These are phyloP conservation scores for Leptodactylus fallax DNA, from an alignment of 2,797 vertebrate species.

Conservation along the genomic window DNA sequence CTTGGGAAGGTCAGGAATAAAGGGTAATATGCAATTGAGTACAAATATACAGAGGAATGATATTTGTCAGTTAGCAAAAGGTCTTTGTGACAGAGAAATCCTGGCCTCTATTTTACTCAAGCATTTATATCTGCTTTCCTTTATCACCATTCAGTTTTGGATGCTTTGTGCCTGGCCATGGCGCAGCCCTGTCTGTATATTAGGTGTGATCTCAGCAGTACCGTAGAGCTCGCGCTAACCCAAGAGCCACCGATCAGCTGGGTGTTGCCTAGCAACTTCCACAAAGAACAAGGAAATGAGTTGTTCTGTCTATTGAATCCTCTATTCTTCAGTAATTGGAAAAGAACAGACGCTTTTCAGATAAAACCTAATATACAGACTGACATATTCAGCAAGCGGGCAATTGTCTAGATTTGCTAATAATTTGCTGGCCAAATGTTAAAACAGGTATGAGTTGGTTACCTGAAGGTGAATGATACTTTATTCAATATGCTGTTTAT, in stretches of 20 bases:
- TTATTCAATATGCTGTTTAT: too few species aligned
- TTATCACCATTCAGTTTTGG: neutral
- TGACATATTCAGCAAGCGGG: neutral
- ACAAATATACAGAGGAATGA: too few species aligned
- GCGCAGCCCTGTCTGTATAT: neutral
- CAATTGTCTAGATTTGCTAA: neutral
- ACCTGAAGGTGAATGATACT: too few species aligned
- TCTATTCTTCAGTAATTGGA: slow-evolving; percentile 45
- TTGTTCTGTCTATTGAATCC: slow-evolving; percentile 31
- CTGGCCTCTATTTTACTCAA: neutral
- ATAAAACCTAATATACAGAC: slow-evolving; percentile 10
- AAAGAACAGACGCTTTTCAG: neutral
- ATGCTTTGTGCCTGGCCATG: slow-evolving; percentile 5
- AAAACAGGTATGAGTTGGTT: too few species aligned
- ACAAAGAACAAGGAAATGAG: slow-evolving; percentile 28
- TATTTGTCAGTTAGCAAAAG: too few species aligned
- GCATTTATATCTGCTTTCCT: neutral
- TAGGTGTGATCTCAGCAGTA: slow-evolving; percentile 8
- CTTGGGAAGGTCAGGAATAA: too few species aligned
- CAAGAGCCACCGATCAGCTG: slow-evolving; percentile 17
- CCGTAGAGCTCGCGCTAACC: neutral
- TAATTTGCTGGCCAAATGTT: neutral
- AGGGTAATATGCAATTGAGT: too few species aligned
- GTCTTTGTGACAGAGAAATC: too few species aligned
- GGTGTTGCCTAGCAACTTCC: slow-evolving; percentile 35